These are phyloP conservation scores for Ginglymostoma cirratum DNA, from an alignment of 2,113 vertebrate genomes.

Conservation along the genomic window DNA sequence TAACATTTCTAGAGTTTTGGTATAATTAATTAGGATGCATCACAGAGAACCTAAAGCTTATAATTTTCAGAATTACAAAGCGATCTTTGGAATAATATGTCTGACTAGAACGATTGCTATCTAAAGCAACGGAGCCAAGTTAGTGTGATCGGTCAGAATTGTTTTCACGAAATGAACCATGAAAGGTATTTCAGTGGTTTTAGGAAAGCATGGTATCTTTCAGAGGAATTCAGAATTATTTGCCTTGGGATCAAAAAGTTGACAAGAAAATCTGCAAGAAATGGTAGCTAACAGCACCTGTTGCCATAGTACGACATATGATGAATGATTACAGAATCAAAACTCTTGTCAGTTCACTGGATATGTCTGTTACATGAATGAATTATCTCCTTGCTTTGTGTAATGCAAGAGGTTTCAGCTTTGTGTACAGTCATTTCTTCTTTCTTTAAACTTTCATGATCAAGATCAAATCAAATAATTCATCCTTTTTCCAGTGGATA, in stretches of 20 bases:
- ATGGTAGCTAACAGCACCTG: neutral
- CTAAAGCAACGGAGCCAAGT: neutral
- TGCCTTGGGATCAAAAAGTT: neutral
- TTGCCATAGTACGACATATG: neutral
- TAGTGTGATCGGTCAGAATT: neutral
- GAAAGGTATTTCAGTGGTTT: neutral
- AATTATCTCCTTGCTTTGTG: neutral
- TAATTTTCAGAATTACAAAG: neutral
- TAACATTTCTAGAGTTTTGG: neutral
- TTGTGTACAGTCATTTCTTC: neutral
- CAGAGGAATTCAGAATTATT: neutral
- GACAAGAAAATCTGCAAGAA: neutral
- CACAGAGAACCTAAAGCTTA: neutral
- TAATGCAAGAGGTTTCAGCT: neutral
- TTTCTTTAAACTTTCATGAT: neutral
- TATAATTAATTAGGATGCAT: neutral
- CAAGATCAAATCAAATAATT: neutral
- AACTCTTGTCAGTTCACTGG: neutral
- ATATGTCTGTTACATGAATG: neutral
- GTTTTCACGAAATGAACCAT: neutral
- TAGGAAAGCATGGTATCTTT: neutral
- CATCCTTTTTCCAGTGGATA: neutral
- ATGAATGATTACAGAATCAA: neutral
- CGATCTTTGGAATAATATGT: neutral
- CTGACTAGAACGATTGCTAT: neutral